Conservation (phyloP, 2,888 invertebrate genomes). For the Meliscaeva auricollis region DNA sequence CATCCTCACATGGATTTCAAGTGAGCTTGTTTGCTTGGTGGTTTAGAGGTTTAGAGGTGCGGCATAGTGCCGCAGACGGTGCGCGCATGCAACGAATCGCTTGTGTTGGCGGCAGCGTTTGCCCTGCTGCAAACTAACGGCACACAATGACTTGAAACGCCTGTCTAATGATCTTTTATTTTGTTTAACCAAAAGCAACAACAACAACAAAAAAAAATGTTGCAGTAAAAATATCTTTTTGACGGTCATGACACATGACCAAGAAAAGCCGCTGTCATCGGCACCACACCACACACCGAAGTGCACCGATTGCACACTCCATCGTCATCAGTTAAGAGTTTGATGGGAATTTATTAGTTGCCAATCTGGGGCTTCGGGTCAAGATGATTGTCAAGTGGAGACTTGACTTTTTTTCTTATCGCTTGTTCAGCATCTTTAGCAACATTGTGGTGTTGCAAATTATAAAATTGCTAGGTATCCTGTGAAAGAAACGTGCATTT, state of each 20-base stretch:
- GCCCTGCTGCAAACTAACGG: constrained; percentile 40
- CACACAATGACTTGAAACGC: constrained; percentile 48
- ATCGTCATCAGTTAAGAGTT: constrained; percentile 37
- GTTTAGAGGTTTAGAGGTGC: constrained; percentile 49
- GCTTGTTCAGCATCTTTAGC: constrained; percentile 11
- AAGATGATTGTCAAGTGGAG: constrained; percentile 59
- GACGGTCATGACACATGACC: constrained; percentile 69
- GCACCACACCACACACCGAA: background rate
- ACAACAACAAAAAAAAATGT: constrained; percentile 7
- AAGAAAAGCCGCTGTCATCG: constrained; percentile 32
- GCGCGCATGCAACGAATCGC: constrained; percentile 18
- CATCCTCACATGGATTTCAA: constrained; percentile 22
- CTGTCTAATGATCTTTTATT: constrained; percentile 60
- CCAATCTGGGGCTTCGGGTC: constrained; percentile 67
- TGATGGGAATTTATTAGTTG: constrained; percentile 61
- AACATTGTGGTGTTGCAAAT: too few relatives aligned
- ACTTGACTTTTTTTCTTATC: constrained; percentile 8
- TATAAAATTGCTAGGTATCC: constrained; percentile 10
- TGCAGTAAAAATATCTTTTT: constrained; percentile 40
- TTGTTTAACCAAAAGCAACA: constrained; percentile 19
- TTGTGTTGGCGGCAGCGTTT: constrained; percentile 39
- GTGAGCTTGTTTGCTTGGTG: background rate
- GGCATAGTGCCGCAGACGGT: constrained; percentile 6
- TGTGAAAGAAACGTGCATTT: constrained; percentile 40
- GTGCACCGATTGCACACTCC: background rate